Evolutionary conservation across 1,140 invertebrate genomes (phyloP), one percentile per base, ranked within the genome.

Genomic region (Panagrolaimus sp.): DNA sequence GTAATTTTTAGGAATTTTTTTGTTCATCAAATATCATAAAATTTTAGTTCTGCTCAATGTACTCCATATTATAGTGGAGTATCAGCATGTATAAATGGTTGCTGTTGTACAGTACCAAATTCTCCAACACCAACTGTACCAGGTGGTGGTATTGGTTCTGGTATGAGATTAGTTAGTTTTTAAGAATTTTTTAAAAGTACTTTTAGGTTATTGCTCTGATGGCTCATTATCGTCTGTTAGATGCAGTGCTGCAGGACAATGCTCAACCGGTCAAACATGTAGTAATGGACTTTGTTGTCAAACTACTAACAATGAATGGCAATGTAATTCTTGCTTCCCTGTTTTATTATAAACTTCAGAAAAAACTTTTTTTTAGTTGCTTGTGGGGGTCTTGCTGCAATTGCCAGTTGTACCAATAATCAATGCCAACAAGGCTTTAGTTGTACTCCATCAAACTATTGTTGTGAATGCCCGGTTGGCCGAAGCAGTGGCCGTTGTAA

Each of bases 281-380:
- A 75, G 73, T 38, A 70, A 69, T 46, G 73, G 73, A 28, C 69
- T 75, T 21, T 75, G 73, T 65, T 75, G 73, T 66, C 67, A 63
- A 8, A 68, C 47, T 0, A 75, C 71, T 17, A 66, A 65, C 26
- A 73, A 70, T 63, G 72, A 73, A 47, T 73, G 68, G 65, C 48
- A 68, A 62, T 26, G 47, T 32, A 15, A 38, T 38, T 38, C 17
- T 44, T 46, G 12, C 1, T 58, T 8, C 12, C 10, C 52, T 12
- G 14, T 21, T 58, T 28, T 58, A n/a, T n/a, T 58, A 21, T n/a
- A 45, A n/a, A n/a, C n/a, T n/a, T n/a, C n/a, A n/a, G 48, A 58
- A 38, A 47, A n/a, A n/a, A 28, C 17, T 21, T 58, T n/a, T 43
- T 67, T 69, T 48, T 67, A 73, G 71, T 52, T 15, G 70, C 73